Percentiles rank a stretch among this genome's conserved stretches.
These are phyloP conservation scores for Gymnosoma rotundatum DNA, from an alignment of 2,888 invertebrate genomes.

Conservation along the genomic window DNA sequence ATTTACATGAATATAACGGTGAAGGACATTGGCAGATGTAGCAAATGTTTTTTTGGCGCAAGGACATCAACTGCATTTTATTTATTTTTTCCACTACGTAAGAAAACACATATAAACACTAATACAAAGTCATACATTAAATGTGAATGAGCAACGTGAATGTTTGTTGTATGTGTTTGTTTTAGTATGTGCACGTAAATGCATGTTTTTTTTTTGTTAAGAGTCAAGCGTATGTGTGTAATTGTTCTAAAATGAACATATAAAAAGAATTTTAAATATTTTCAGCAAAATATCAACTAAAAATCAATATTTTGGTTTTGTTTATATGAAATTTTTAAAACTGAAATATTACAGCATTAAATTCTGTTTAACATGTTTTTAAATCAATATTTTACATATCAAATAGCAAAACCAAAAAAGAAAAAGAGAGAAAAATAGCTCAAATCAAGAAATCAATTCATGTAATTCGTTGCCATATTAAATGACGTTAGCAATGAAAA, in stretches of 20 bases:
- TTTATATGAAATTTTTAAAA: slow-evolving; percentile 13
- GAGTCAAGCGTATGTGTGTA: slow-evolving; percentile 20
- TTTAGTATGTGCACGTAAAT: neutral
- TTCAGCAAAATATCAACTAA: slow-evolving; percentile 1
- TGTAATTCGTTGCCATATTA: slow-evolving; percentile 34
- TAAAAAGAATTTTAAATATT: slow-evolving; percentile 28
- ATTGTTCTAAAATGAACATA: neutral
- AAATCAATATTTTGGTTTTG: slow-evolving; percentile 52
- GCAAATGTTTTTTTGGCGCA: slow-evolving; percentile 71
- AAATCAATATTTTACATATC: neutral
- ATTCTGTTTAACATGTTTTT: neutral
- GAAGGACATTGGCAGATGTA: slow-evolving; percentile 71
- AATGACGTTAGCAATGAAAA: slow-evolving; percentile 41
- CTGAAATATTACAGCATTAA: neutral
- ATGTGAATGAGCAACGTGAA: slow-evolving; percentile 57
- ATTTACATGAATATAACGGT: slow-evolving; percentile 72
- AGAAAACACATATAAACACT: slow-evolving; percentile 37
- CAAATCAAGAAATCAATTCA: slow-evolving; percentile 12
- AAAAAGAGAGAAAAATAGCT: no score
- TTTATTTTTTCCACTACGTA: slow-evolving; percentile 48
- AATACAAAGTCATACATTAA: slow-evolving; percentile 16
- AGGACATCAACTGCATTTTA: slow-evolving; percentile 67
- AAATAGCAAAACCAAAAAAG: neutral
- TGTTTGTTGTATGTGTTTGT: slow-evolving; percentile 10
- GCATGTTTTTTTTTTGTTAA: slow-evolving; percentile 3